Percentiles rank a stretch among this genome's conserved stretches.
Evolutionary conservation across 2,797 vertebrate species (phyloP).

Genomic region (Rhinella marina): DNA sequence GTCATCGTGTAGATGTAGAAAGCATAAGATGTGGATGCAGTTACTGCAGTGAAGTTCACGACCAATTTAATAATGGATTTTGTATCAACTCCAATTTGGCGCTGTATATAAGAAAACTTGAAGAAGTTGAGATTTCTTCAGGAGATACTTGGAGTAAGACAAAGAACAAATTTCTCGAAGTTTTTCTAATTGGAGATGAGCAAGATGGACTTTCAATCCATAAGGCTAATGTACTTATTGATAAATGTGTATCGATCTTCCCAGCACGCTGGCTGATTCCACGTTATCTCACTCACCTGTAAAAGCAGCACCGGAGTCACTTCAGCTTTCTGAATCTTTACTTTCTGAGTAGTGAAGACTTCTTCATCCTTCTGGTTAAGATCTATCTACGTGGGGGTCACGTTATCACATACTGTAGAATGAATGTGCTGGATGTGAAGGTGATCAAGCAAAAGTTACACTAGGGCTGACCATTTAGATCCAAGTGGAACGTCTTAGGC

Average conservation of each 20-base stretch:
- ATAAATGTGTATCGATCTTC: slow-evolving; percentile 33
- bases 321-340: neutral
- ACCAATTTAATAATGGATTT: neutral
- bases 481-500: too few species aligned
- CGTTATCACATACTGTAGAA: neutral
- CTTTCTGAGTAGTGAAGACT: neutral
- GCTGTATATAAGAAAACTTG: neutral
- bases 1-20: neutral
- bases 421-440: neutral
- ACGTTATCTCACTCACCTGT: slow-evolving; percentile 24
- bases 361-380: neutral
- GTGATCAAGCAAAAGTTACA: too few species aligned
- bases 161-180: slow-evolving; percentile 1
- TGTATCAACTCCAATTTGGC: neutral
- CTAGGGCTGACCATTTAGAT: too few species aligned
- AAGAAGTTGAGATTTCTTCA: neutral
- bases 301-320: neutral
- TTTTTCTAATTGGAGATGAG: neutral
- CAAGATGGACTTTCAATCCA: slow-evolving; percentile 15
- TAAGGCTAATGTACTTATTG: slow-evolving; percentile 43
- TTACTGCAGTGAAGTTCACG: neutral
- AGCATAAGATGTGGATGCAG: too few species aligned
- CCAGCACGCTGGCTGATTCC: slow-evolving; percentile 1
- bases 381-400: neutral
- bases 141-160: neutral